Conservation (phyloP, 92 coral and sea anemone species). For the Palythoa caribaeorum region DNA sequence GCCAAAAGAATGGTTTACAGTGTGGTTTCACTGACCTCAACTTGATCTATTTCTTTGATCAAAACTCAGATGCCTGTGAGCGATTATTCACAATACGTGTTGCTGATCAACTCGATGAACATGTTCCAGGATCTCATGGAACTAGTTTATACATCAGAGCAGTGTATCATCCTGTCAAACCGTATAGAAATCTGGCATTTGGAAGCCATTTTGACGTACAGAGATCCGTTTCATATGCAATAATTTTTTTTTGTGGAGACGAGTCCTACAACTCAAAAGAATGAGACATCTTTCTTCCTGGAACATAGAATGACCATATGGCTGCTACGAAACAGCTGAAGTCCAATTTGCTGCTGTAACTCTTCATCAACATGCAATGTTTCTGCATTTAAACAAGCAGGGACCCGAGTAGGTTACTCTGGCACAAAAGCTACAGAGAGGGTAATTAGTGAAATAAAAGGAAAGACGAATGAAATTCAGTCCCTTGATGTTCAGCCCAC, state of each 20-base stretch:
- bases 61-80: constrained; percentile 58
- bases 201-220: constrained; percentile 56
- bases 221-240: constrained; percentile 59
- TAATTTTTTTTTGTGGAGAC: constrained; percentile 53
- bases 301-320: constrained; percentile 35
- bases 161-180: constrained; percentile 49
- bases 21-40: constrained; percentile 31
- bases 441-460: constrained; percentile 55
- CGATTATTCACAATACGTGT: constrained; percentile 10
- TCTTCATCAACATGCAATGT: constrained; percentile 65
- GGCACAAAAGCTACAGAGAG: constrained; percentile 63
- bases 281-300: constrained; percentile 40
- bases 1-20: too few species aligned
- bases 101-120: constrained; percentile 34
- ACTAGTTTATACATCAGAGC: constrained; percentile 26
- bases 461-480: constrained; percentile 65
- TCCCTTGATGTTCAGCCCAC: constrained; percentile 65
- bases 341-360: constrained; percentile 63
- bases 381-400: constrained; percentile 54
- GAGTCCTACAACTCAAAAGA: constrained; percentile 15
- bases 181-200: constrained; percentile 41
- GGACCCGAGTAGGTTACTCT: constrained; percentile 52
- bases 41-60: constrained; percentile 49
- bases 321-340: constrained; percentile 58
- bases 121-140: constrained; percentile 35